A percentile compares a stretch with the other conserved stretches of the same genome.
phyloP scores from a whole-genome alignment of 2,113 vertebrate species.

The Procavia capensis region DNA sequence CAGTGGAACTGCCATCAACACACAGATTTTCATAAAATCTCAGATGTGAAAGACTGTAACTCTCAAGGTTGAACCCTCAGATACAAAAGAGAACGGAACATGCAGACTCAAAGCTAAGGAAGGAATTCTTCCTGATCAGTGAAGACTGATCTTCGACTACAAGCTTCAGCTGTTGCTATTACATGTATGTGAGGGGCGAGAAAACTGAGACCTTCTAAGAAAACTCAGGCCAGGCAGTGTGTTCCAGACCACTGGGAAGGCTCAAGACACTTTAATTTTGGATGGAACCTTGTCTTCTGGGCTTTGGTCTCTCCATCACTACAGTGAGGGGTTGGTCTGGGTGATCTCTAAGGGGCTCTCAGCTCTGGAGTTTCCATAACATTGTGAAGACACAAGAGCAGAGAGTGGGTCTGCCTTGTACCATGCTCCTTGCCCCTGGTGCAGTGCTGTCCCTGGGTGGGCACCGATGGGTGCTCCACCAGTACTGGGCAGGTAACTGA shows the following conservation, averaged over 20 bases:
- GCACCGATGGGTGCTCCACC: not conserved
- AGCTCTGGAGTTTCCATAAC: not conserved
- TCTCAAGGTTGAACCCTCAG: not conserved
- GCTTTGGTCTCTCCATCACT: not conserved
- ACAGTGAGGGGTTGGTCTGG: no score
- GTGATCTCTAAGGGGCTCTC: not conserved
- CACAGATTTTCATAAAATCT: not conserved
- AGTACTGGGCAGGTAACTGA: not conserved
- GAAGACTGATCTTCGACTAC: not conserved
- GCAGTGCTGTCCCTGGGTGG: not conserved
- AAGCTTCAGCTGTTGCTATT: not conserved
- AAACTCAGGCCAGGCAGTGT: not conserved
- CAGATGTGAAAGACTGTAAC: not conserved
- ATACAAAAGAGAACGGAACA: not conserved
- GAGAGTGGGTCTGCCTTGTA: not conserved
- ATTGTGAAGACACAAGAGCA: accelerated
- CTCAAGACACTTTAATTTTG: not conserved
- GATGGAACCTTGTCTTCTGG: not conserved
- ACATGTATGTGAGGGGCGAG: not conserved
- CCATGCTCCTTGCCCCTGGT: not conserved
- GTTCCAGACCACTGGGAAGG: not conserved
- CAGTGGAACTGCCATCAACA: not conserved
- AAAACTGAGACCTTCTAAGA: not conserved
- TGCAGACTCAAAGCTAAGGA: not conserved
- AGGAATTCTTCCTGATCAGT: not conserved